Evolutionary conservation across 2,888 invertebrate species (phyloP).

Genomic region (Mythimna pallens): DNA sequence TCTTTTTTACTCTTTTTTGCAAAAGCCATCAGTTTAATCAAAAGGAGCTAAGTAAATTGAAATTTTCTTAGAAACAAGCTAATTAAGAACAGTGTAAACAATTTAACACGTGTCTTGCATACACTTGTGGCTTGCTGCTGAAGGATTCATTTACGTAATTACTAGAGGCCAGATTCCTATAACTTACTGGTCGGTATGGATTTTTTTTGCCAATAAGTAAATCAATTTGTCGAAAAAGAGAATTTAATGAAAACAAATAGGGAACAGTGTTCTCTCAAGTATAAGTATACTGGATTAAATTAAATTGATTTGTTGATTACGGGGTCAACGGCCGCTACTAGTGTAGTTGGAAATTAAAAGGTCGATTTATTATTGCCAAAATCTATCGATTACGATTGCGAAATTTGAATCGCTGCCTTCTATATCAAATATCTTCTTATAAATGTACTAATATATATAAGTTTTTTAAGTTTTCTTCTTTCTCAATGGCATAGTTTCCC

Average conservation of each 20-base stretch:
- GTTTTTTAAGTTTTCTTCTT: too few relatives aligned
- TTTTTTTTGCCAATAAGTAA: not conserved
- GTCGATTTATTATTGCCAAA: too few relatives aligned
- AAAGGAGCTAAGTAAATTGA: slow-evolving; percentile 17
- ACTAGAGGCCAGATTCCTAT: not conserved
- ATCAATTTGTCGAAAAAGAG: not conserved
- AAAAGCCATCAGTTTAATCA: slow-evolving; percentile 1
- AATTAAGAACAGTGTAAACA: slow-evolving; percentile 33
- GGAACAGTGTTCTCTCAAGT: not conserved
- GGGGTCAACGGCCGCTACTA: not conserved
- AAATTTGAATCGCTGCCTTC: not conserved
- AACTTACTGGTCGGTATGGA: not conserved
- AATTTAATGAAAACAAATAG: not conserved
- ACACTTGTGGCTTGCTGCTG: slow-evolving; percentile 5
- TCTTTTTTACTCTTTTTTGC: slow-evolving; percentile 2
- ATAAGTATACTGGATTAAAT: too few relatives aligned
- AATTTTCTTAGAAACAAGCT: slow-evolving; percentile 27
- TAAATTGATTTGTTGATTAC: not conserved
- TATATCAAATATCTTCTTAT: not conserved
- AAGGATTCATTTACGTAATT: slow-evolving; percentile 18
- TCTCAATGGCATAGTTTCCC: not conserved
- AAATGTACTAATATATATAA: not conserved
- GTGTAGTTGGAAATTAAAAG: not conserved
- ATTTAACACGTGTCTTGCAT: slow-evolving; percentile 34
- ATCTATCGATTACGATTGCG: too few relatives aligned